Evolutionary conservation across 2,113 vertebrate species (phyloP).

Genomic region (Globicephala melas): DNA sequence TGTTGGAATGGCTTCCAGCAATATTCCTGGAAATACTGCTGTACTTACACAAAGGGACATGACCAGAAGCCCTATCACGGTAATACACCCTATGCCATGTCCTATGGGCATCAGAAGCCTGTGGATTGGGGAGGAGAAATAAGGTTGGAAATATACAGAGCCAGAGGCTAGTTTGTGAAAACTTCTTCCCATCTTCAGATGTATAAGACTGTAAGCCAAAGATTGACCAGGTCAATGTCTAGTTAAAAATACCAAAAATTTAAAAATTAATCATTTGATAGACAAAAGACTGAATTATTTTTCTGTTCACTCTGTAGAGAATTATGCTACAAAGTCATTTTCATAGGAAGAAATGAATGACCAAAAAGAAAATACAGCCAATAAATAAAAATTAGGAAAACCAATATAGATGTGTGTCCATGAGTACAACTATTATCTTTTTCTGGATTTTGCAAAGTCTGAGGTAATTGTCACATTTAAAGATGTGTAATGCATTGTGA

Average conservation of each 20-base stretch:
- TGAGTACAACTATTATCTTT: background rate
- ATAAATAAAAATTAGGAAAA: background rate
- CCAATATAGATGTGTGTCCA: background rate
- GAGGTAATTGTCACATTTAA: background rate
- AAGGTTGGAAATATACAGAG: background rate
- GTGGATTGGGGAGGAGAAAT: background rate
- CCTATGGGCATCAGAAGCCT: background rate
- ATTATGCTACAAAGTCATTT: background rate
- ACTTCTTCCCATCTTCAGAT: background rate
- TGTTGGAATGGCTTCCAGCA: background rate
- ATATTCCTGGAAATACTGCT: background rate
- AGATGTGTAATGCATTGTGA: background rate
- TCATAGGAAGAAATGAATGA: background rate
- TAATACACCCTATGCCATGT: fast-evolving
- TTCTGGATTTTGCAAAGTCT: background rate
- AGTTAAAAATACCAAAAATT: background rate
- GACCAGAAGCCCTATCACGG: background rate
- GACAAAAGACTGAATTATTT: background rate
- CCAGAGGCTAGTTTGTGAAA: background rate
- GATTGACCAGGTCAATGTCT: no score
- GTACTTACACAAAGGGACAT: background rate
- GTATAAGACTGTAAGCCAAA: background rate
- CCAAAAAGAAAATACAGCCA: background rate
- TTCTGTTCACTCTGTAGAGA: background rate
- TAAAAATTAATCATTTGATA: background rate